These are phyloP conservation scores for Delphinus delphis DNA, from an alignment of 2,113 vertebrate species.

Conservation along the genomic window DNA sequence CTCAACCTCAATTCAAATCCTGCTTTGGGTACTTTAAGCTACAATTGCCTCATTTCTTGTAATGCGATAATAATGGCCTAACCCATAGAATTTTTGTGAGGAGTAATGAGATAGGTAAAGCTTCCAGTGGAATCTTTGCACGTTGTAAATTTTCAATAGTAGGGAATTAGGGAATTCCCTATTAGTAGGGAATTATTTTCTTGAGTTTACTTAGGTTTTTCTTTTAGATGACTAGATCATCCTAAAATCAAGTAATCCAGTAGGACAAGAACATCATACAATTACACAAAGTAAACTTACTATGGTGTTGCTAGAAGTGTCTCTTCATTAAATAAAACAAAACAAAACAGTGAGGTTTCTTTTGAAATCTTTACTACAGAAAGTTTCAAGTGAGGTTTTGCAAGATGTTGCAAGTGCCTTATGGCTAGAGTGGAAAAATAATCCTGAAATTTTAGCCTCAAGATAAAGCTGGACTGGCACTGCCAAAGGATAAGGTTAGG, in stretches of 20 bases:
- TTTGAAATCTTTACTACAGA: slow-evolving; percentile 8
- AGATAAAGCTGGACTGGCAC: background rate
- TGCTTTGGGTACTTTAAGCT: background rate
- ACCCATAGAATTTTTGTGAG: background rate
- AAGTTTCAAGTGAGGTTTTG: background rate
- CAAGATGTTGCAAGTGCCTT: background rate
- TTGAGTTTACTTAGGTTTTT: background rate
- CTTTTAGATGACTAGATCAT: background rate
- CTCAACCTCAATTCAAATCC: background rate
- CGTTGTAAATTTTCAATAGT: background rate
- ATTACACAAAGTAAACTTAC: background rate
- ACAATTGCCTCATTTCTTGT: background rate
- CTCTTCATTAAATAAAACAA: background rate
- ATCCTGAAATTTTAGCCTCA: slow-evolving; percentile 4
- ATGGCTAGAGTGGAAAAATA: background rate
- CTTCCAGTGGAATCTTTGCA: background rate
- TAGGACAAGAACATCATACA: background rate
- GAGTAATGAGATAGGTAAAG: background rate
- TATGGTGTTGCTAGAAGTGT: background rate
- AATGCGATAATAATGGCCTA: background rate
- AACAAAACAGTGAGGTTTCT: background rate
- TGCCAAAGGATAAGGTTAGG: background rate
- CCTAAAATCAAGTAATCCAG: background rate
- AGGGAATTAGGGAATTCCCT: no score
- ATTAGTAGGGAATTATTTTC: background rate